Evolutionary conservation across 2,797 vertebrate species (phyloP), one percentile per base, ranked within the genome.

Genomic region (Leptatherina wallacei): DNA sequence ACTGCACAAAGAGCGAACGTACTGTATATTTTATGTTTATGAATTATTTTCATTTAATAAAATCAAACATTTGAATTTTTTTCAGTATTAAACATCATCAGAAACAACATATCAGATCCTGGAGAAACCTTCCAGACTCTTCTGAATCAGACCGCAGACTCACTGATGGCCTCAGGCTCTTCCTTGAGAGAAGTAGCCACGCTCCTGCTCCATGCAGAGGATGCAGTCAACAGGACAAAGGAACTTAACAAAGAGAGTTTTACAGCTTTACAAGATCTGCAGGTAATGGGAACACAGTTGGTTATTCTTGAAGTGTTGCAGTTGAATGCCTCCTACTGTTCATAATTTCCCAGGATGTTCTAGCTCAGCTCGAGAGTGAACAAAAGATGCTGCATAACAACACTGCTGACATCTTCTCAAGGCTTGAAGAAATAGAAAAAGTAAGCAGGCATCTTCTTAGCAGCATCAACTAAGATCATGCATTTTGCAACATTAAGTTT

Each of bases 51-150:
- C 16, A 47, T n/a, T 14, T 8, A 8, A 13, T 65, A 14, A 35
- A 38, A 63, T n/a, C 0, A 8, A 30, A 4, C 35, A 10, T 61
- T 4, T 78, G 30, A 56, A 54, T 60, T 72, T 73, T 69, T 71
- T 81, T 55, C 85, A 97, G 96, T 96, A 77, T 81, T 96, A 65
- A 75, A 88, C 36, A 83, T 36, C 14, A 73, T 96, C 73, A 92
- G 78, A 83, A 92, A 79, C 36, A 85, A 91, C 51, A 74, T 94
- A 64, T 83, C 82, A 2, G 90, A 61, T 68, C 81, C 89, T 60
- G 85, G 89, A 4, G 80, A 85, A 42, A 88, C 88, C 62, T 91
- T 90, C n/a, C 75, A 82, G 0, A 69, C 73, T 1, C 86, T 92
- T 3, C 73, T 85, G 18, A 91, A 92, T 84, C 86, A 35, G 64